phyloP scores from a whole-genome alignment of 2,888 invertebrate genomes.

The Gasteruption jaculator region DNA sequence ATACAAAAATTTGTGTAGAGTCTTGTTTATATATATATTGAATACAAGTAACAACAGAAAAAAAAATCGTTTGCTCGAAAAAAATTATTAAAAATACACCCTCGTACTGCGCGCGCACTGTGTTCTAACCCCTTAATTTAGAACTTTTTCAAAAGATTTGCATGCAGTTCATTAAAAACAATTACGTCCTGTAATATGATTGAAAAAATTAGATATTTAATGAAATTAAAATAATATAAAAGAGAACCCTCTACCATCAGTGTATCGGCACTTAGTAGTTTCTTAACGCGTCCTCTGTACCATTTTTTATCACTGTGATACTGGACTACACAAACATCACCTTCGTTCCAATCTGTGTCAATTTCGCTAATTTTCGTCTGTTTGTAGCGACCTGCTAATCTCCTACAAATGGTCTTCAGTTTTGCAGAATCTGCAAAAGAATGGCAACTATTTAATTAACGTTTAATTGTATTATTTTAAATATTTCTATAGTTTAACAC shows the following conservation, averaged over 20 bases:
- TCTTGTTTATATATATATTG: too few species aligned
- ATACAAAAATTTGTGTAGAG: too few species aligned
- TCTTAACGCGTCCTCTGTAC: slow-evolving; percentile 65
- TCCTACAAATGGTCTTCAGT: slow-evolving; percentile 54
- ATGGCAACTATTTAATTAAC: too few species aligned
- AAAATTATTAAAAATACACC: too few species aligned
- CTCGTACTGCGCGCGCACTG: too few species aligned
- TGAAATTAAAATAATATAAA: slow-evolving; percentile 10
- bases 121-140: too few species aligned
- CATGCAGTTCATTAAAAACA: not conserved
- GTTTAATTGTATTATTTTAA: slow-evolving; percentile 2
- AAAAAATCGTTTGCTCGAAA: too few species aligned
- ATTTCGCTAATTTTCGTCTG: slow-evolving; percentile 52
- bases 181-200: not conserved
- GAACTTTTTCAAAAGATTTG: not conserved
- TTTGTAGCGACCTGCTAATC: slow-evolving; percentile 50
- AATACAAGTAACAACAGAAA: too few species aligned
- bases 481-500: too few species aligned
- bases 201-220: slow-evolving; percentile 5
- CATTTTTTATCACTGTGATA: slow-evolving; percentile 64
- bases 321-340: slow-evolving; percentile 66
- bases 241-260: slow-evolving; percentile 49
- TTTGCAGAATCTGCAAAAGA: slow-evolving; percentile 27
- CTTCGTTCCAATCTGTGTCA: slow-evolving; percentile 58
- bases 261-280: slow-evolving; percentile 48